Conservation (phyloP, 2,797 vertebrate species). For the Mionectes olivaceus region DNA sequence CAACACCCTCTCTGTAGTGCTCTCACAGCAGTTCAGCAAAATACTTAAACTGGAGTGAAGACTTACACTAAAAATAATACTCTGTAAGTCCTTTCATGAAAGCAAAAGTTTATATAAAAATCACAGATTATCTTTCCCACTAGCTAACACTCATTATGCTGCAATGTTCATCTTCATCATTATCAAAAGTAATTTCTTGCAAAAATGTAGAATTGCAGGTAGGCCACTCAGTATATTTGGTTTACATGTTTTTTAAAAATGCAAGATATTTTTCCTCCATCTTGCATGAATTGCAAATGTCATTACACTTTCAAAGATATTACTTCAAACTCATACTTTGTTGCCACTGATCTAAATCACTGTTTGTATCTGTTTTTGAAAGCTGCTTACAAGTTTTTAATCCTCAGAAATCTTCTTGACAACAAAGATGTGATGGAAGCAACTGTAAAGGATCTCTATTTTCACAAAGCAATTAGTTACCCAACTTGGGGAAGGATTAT, state of each 20-base stretch:
- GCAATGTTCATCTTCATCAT: background rate
- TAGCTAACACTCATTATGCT: background rate
- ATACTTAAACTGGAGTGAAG: background rate
- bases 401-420: background rate
- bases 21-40: background rate
- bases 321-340: background rate
- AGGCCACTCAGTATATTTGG: background rate
- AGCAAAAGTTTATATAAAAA: background rate
- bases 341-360: background rate
- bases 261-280: background rate
- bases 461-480: slow-evolving; percentile 22
- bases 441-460: background rate
- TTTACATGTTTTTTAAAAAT: background rate
- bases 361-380: background rate
- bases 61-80: background rate
- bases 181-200: background rate
- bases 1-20: background rate
- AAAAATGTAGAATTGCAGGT: background rate
- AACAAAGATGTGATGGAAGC: background rate
- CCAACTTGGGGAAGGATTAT: background rate
- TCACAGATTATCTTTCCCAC: background rate
- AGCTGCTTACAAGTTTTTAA: background rate
- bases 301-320: background rate
- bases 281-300: background rate
- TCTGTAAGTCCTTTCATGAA: background rate